Percentiles rank a stretch among this genome's conserved stretches.
Conservation (phyloP, 2,797 vertebrate genomes). For the Tapirus indicus region DNA sequence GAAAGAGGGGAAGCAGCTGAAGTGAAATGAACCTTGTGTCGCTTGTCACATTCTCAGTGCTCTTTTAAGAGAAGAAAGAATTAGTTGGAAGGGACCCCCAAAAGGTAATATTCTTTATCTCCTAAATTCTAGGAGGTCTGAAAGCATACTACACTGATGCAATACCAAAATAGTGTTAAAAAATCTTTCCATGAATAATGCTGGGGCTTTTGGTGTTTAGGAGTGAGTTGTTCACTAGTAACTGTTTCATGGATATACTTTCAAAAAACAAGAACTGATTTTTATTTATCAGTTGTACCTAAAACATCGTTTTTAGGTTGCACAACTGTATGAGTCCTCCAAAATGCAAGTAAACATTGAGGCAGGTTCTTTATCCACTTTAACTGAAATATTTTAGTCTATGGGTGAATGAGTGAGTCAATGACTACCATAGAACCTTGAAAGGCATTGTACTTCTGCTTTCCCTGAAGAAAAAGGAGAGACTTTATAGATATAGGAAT, state of each 20-base stretch:
- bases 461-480: background rate
- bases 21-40: background rate
- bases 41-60: background rate
- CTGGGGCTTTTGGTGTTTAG: background rate
- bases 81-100: background rate
- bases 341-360: background rate
- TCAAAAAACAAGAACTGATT: background rate
- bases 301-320: background rate
- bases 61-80: background rate
- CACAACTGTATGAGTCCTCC: background rate
- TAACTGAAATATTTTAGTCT: background rate
- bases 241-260: background rate
- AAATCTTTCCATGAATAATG: background rate
- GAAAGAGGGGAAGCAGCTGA: background rate
- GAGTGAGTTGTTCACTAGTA: background rate
- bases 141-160: too few relatives aligned
- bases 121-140: background rate
- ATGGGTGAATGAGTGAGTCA: background rate
- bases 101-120: background rate
- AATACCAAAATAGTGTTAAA: background rate
- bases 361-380: background rate
- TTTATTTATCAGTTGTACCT: background rate
- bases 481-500: background rate
- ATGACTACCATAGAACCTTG: too few relatives aligned
- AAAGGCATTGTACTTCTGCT: background rate